Evolutionary conservation across 2,797 vertebrate genomes (phyloP).

Genomic region (Chloroceryle amazona): DNA sequence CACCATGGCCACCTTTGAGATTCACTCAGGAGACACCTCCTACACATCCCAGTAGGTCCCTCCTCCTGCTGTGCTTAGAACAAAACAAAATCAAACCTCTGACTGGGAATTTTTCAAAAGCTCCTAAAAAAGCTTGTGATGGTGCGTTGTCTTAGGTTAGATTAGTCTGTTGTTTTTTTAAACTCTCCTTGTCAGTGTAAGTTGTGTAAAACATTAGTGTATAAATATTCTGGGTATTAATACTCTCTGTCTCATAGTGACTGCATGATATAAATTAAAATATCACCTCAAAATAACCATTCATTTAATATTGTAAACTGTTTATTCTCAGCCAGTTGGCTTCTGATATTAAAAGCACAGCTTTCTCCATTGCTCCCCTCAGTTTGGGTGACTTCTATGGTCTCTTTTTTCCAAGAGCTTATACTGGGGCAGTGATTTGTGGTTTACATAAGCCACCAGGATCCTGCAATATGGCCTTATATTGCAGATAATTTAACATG

Average conservation of each 20-base stretch:
- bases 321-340: background rate
- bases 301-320: background rate
- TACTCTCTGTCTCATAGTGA: background rate
- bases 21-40: background rate
- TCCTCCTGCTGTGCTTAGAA: background rate
- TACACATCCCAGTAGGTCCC: background rate
- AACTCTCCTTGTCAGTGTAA: background rate
- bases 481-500: slow-evolving; percentile 60
- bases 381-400: slow-evolving; percentile 5
- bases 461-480: slow-evolving; percentile 37
- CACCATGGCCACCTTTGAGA: background rate
- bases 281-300: background rate
- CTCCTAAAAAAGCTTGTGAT: background rate
- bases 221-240: background rate
- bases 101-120: background rate
- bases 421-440: slow-evolving; percentile 45
- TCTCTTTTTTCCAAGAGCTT: slow-evolving; percentile 12
- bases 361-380: background rate
- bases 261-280: background rate
- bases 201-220: background rate
- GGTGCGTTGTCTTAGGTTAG: background rate
- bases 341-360: background rate
- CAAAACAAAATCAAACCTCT: background rate
- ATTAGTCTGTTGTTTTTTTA: background rate
- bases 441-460: background rate